These are phyloP conservation scores for Sinosuthora webbiana DNA, from an alignment of 2,113 vertebrate species.

Conservation along the genomic window DNA sequence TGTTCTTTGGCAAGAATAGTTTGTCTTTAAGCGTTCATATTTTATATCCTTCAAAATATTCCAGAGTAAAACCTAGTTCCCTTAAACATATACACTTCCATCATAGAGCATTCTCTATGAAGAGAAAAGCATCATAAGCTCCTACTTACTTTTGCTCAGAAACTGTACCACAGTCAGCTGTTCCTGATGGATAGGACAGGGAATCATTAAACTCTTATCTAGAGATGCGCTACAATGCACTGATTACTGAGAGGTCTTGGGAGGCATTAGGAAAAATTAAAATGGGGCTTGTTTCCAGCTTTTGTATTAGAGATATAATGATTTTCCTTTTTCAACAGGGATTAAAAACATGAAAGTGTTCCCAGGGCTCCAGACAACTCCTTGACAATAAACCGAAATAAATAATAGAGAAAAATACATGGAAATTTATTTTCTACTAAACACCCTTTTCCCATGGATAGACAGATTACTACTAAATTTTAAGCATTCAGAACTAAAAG, in stretches of 20 bases:
- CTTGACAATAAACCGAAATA: neutral
- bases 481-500: neutral
- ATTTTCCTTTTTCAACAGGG: neutral
- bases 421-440: neutral
- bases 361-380: neutral
- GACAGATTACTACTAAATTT: neutral
- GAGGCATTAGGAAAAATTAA: neutral
- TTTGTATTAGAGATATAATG: neutral
- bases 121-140: neutral
- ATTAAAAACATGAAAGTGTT: neutral
- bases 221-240: neutral
- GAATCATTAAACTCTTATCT: neutral
- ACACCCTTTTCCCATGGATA: neutral
- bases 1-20: neutral
- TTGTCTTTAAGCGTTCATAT: neutral
- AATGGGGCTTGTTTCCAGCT: neutral
- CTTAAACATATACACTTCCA: neutral
- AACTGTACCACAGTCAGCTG: neutral
- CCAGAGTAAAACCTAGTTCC: neutral
- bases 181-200: neutral
- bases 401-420: neutral
- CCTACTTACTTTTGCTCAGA: neutral
- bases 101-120: neutral
- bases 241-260: neutral
- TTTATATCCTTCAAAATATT: neutral